Base-by-base conservation (phyloP, 2,113 vertebrate species). In the Pogona vitticeps region DNA sequence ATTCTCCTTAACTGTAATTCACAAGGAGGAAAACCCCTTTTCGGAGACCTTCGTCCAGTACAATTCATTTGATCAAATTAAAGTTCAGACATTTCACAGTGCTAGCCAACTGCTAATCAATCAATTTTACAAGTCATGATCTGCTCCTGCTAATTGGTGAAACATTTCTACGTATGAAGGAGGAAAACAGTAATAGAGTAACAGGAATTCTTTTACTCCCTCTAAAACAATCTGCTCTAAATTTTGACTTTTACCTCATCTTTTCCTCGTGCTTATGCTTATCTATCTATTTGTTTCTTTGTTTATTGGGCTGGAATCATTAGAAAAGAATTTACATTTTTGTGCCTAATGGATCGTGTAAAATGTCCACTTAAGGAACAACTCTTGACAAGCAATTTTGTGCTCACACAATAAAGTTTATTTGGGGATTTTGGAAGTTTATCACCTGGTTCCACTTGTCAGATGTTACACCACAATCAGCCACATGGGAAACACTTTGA, bases 1-100 rank as follows among this genome's bases (percentile, higher is more conserved):
- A 3, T 87, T 90, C 61, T 83, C 46, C 81, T 90, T 84, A 90
- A 63, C 28, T 52, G 63, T 82, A 80, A 80, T 84, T 78, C 82
- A 8, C 28, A 46, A 58, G 82, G 89, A 58, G 40, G 59, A 36
- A 26, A 71, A 14, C n/a, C 23, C 46, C 40, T 61, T 82, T 82
- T 28, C 71, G 79, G 76, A 67, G 71, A 5, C 33, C 72, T 46
- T 26, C 2, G 31, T 81, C 63, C 81, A 85, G 73, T 70, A 52
- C 46, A 9, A 80, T 81, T 81, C 79, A 76, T 85, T 56, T 68
- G 40, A 40, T 71, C 23, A 91, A 80, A 86, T 58, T 80, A 77
- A 86, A 76, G 33, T 72, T 73, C 68, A 17, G 46, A 73, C 76
- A 28, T 76, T 73, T 56, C 79, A 52, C 42, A 87, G 9, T 56